Evolutionary conservation across 64 coral and sea anemone species (phyloP).

Genomic region (Actinia equina): DNA sequence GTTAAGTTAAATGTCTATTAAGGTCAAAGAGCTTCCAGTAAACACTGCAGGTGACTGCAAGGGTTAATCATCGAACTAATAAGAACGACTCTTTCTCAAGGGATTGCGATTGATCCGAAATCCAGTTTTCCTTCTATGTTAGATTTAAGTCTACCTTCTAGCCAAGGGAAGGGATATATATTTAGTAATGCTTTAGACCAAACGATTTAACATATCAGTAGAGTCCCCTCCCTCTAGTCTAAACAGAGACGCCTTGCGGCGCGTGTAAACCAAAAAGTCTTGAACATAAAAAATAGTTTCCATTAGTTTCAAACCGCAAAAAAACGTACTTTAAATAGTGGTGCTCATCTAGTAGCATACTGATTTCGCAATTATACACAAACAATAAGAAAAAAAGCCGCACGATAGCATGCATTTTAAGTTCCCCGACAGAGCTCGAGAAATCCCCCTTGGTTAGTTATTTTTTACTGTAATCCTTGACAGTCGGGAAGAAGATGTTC

Average conservation of each 20-base stretch:
- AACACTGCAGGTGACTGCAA: background rate
- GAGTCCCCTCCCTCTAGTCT: background rate
- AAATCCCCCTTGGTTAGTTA: background rate
- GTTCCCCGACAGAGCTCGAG: background rate
- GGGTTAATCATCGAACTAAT: background rate
- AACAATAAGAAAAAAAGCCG: background rate
- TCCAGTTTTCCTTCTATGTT: no score
- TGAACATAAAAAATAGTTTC: background rate
- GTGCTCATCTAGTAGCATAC: background rate
- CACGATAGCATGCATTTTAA: background rate
- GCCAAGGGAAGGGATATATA: background rate
- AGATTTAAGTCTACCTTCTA: background rate
- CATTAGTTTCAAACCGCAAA: background rate
- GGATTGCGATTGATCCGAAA: no score
- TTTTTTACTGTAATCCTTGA: background rate
- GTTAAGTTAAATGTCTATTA: background rate
- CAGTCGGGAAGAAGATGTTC: background rate
- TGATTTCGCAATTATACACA: background rate
- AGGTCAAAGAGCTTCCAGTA: background rate
- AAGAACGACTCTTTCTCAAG: no score
- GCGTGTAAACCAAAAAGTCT: slow-evolving; percentile 6
- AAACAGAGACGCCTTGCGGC: background rate
- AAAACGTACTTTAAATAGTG: background rate
- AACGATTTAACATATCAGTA: background rate
- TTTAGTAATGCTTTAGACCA: background rate